These are phyloP conservation scores for Acanthopleura granulata DNA, from an alignment of 2,888 invertebrate species.

Conservation along the genomic window DNA sequence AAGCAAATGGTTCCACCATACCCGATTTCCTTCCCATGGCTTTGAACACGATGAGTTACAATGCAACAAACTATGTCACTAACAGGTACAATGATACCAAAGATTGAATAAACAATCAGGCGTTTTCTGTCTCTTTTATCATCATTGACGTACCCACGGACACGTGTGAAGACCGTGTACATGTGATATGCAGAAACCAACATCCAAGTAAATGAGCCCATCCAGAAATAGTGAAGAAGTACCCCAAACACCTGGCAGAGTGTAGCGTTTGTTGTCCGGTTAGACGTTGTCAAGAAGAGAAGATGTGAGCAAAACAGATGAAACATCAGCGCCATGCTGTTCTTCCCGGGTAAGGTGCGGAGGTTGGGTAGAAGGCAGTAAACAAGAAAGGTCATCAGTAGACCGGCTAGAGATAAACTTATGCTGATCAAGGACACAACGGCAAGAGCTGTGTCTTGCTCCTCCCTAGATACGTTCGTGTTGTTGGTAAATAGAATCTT, in stretches of 20 bases:
- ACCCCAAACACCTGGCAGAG: too few species aligned
- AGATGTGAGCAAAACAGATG: too few species aligned
- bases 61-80: background rate
- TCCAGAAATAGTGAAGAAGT: conserved; percentile 16
- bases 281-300: too few species aligned
- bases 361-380: background rate
- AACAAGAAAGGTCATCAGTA: background rate
- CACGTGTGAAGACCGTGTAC: background rate
- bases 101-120: background rate
- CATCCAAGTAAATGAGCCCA: conserved; percentile 15
- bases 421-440: background rate
- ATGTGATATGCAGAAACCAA: conserved; percentile 1
- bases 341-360: too few species aligned
- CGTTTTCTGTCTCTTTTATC: background rate
- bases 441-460: background rate
- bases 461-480: background rate
- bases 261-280: too few species aligned
- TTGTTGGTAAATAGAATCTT: background rate
- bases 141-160: background rate
- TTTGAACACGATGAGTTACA: background rate
- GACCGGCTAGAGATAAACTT: background rate
- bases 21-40: conserved; percentile 12
- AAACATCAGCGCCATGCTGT: too few species aligned
- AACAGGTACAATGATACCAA: background rate
- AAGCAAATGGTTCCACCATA: conserved; percentile 24